Base-by-base conservation (phyloP, 2,888 invertebrate species). In the Phrixothrix hirtus region DNA sequence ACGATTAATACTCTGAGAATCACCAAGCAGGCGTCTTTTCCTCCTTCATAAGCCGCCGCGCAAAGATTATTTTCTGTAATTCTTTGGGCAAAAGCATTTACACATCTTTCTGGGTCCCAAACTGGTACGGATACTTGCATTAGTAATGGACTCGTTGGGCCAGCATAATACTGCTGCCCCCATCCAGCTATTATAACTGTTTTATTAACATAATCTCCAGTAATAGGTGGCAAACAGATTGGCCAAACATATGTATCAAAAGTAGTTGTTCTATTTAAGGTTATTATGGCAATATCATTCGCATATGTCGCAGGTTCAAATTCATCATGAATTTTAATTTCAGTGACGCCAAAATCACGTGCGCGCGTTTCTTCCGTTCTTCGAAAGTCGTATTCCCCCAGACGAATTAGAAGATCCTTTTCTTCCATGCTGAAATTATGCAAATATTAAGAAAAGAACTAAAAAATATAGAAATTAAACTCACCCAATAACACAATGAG, bases 241-340 rank as follows among this genome's bases (percentile, higher is more conserved):
- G 91, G 92, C 87, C 90, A 89, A 41, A 92, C 87, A 66, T 89
- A 90, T 0, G 84, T 82, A 64, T 87, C 87, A 70, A 90, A 91
- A 2, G 82, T 74, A 0, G 87, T 84, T 0, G 86, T 79, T 5
- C 82, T 75, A 55, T 84, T 79, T 39, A 91, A 75, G 63, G 83
- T 84, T 31, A 93, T 61, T 26, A 92, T 80, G 0, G 89, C 88
- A 39, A 92, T 87, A 65, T 93, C 92, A 67, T 93, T 82, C 56
- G 83, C 83, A 68, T 87, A 89, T 0, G 83, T 87, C 0, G 80
- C 69, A 1, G 80, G 69, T 63, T 88, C 83, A 69, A 85, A 93
- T 36, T 83, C 81, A 29, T 80, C 78, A 70, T 92, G 92, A 31
- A 81, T 77, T 0, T 82, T 80, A 57, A 88, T 84, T 62, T 83